Base-by-base conservation (phyloP, 2,888 invertebrate species). In the Cylindroiulus punctatus region DNA sequence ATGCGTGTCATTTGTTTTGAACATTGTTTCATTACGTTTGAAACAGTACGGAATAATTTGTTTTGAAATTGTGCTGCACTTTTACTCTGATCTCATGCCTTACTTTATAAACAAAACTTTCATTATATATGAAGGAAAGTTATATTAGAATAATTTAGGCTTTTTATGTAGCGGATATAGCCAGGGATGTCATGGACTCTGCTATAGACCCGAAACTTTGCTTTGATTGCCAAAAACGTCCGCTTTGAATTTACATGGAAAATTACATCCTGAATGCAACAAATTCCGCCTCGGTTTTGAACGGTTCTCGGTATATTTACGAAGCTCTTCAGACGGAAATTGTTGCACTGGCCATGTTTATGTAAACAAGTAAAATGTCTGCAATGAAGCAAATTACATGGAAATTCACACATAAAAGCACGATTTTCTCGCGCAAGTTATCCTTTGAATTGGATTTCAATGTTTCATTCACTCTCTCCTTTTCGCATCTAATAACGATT, bases 371-470 rank as follows among this genome's bases (percentile, higher is more conserved):
- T 17, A n/a, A 57, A 57, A 57, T 57, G 57, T 57, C 57, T 57
- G 57, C 57, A 57, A 57, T n/a, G 57, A 57, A 57, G 57, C 57
- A 57, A 57, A 57, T 57, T 57, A n/a, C n/a, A 57, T 57, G n/a
- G 57, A 57, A 19, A n/a, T 57, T 57, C n/a, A n/a, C 47, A 47
- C 47, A 47, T 47, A 47, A 47, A 47, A 47, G n/a, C 57, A 57
- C 57, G 57, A n/a, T n/a, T 57, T 22, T 57, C 57, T 57, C 57
- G 2, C 57, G 7, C 19, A 57, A n/a, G n/a, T 17, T 57, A 57
- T 57, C n/a, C 57, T 19, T 57, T 57, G 57, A 57, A 57, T 57
- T 57, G 57, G 57, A 57, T 57, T 57, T 57, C 57, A 57, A n/a
- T 57, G 57, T 57, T 57, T 57, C 57, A 57, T 57, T 57, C 57